phyloP scores from a whole-genome alignment of 2,888 invertebrate genomes.

The Apodemia mormo region DNA sequence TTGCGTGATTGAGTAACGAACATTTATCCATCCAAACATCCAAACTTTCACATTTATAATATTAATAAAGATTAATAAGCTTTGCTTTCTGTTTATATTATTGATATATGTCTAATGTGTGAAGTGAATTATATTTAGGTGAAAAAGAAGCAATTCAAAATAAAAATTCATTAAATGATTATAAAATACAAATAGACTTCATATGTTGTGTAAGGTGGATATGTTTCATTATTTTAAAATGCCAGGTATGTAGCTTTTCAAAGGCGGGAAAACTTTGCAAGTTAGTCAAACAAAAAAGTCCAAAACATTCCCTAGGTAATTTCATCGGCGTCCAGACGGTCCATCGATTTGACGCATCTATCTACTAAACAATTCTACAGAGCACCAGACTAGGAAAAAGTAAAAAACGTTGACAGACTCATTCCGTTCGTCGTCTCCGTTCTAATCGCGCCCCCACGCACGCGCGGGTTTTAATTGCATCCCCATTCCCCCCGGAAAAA shows the following conservation, averaged over 20 bases:
- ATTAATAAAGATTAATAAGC: too few relatives aligned
- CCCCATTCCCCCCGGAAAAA: slow-evolving; percentile 77
- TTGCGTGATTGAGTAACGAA: too few relatives aligned
- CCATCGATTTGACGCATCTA: slow-evolving; percentile 59
- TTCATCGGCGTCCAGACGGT: slow-evolving; percentile 43
- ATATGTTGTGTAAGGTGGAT: too few relatives aligned
- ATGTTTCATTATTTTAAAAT: not conserved
- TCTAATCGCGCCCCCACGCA: slow-evolving; percentile 80
- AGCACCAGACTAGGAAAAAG: slow-evolving; percentile 77
- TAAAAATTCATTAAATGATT: too few relatives aligned
- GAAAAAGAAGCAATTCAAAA: too few relatives aligned
- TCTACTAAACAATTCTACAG: slow-evolving; percentile 46
- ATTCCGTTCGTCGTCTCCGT: slow-evolving; percentile 74
- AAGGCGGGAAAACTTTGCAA: slow-evolving; percentile 9
- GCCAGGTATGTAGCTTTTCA: not conserved
- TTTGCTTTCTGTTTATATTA: too few relatives aligned
- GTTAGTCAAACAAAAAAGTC: slow-evolving; percentile 2
- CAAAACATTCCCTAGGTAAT: slow-evolving; percentile 22
- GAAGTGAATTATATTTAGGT: too few relatives aligned
- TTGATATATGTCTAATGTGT: too few relatives aligned
- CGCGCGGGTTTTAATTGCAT: slow-evolving; percentile 81
- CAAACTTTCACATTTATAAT: too few relatives aligned
- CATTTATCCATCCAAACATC: too few relatives aligned
- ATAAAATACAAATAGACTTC: too few relatives aligned
- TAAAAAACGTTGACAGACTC: slow-evolving; percentile 76